phyloP scores from a whole-genome alignment of 2,888 invertebrate species.

The Geophilus truncorum region DNA sequence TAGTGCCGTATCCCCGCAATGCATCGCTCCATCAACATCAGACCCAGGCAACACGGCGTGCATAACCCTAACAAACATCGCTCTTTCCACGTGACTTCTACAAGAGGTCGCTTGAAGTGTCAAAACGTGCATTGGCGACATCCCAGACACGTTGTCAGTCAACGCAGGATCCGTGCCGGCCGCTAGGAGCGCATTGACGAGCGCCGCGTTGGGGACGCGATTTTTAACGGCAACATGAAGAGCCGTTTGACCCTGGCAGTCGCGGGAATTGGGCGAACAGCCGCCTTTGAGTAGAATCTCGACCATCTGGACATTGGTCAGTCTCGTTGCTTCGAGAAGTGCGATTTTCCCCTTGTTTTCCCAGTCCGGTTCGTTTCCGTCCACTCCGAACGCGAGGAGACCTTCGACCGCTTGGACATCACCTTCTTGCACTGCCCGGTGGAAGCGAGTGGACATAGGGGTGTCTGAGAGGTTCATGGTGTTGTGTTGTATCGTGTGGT shows the following conservation, averaged over 20 bases:
- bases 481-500: neutral
- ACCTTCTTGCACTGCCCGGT: slow-evolving; percentile 36
- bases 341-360: slow-evolving; percentile 38
- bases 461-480: neutral
- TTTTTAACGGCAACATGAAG: slow-evolving; percentile 39
- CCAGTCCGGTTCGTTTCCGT: slow-evolving; percentile 39
- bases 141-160: slow-evolving; percentile 38
- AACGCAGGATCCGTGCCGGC: slow-evolving; percentile 37
- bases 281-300: slow-evolving; percentile 32
- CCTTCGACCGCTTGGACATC: slow-evolving; percentile 34
- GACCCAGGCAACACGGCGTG: slow-evolving; percentile 31
- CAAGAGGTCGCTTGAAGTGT: slow-evolving; percentile 34
- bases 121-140: slow-evolving; percentile 38
- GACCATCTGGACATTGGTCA: slow-evolving; percentile 35
- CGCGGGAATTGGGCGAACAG: slow-evolving; percentile 37
- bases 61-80: slow-evolving; percentile 34
- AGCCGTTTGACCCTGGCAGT: slow-evolving; percentile 39
- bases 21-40: slow-evolving; percentile 34
- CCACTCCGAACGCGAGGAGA: slow-evolving; percentile 34
- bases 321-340: slow-evolving; percentile 38
- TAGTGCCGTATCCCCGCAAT: slow-evolving; percentile 38
- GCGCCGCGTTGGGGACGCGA: slow-evolving; percentile 34
- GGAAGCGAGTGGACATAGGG: slow-evolving; percentile 27
- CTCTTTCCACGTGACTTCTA: slow-evolving; percentile 14
- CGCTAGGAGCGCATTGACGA: slow-evolving; percentile 36